Percentiles rank a stretch among this genome's conserved stretches.
Evolutionary conservation across 1,140 invertebrate genomes (phyloP).

Genomic region (Drosophila nasuta): DNA sequence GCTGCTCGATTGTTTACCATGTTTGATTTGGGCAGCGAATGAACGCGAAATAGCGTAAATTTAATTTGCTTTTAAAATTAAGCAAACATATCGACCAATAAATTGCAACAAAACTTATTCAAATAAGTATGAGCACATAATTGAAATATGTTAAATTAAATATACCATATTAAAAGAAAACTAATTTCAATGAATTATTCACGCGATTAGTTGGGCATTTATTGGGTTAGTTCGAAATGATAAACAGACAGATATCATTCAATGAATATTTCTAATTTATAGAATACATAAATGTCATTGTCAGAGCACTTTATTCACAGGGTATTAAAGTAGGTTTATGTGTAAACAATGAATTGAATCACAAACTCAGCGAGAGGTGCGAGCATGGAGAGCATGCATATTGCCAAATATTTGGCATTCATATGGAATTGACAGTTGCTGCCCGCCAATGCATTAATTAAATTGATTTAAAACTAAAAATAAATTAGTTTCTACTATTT

Average conservation of each 20-base stretch:
- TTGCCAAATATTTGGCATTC: constrained; percentile 19
- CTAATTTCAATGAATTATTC: constrained; percentile 27
- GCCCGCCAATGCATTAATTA: constrained; percentile 19
- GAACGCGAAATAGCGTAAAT: constrained; percentile 32
- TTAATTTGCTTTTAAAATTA: constrained; percentile 49
- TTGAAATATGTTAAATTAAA: constrained; percentile 22
- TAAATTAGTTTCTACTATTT: constrained; percentile 15
- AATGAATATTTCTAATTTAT: background rate
- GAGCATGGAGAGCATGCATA: background rate
- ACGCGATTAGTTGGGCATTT: constrained; percentile 10
- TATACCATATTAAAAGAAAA: constrained; percentile 7
- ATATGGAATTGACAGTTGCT: constrained; percentile 31
- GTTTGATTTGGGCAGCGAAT: constrained; percentile 18
- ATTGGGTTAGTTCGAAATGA: background rate
- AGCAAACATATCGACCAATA: constrained; percentile 21
- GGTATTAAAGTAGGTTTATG: constrained; percentile 6
- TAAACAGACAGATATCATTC: background rate
- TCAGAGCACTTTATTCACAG: background rate
- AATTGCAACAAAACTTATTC: constrained; percentile 5
- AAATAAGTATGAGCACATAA: background rate
- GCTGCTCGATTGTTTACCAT: constrained; percentile 31
- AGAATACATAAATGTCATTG: too few relatives aligned
- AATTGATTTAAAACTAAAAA: constrained; percentile 21
- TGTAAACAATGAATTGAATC: constrained; percentile 1
- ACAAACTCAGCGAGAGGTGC: background rate